phyloP scores from a whole-genome alignment of 2,113 vertebrate genomes.

The Trichechus manatus region DNA sequence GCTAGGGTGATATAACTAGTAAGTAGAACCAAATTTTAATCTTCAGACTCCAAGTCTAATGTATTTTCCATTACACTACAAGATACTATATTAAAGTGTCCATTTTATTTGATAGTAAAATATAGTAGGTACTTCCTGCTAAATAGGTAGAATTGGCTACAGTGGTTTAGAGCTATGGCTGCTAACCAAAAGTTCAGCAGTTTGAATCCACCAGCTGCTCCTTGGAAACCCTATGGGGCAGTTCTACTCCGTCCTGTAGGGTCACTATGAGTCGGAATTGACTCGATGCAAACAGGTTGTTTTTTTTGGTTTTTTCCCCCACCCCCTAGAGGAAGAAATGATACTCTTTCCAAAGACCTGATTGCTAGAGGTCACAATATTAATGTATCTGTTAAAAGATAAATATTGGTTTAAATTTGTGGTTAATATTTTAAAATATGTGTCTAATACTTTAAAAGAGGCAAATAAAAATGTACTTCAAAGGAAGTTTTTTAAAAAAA shows the following conservation, averaged over 20 bases:
- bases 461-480: conserved; percentile 35
- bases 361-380: background rate
- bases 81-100: conserved; percentile 57
- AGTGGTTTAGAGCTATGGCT: too few species aligned
- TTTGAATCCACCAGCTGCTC: too few species aligned
- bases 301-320: background rate
- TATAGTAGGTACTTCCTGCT: background rate
- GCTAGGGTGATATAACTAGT: background rate
- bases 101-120: conserved; percentile 47
- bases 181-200: too few species aligned
- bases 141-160: background rate
- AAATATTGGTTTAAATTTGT: conserved; percentile 26
- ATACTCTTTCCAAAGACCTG: conserved; percentile 56
- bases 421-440: conserved; percentile 19
- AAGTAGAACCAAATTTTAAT: conserved; percentile 17
- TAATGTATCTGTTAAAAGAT: conserved; percentile 26
- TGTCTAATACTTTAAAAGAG: conserved; percentile 43
- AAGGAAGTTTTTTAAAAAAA: background rate
- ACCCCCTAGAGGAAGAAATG: conserved; percentile 56
- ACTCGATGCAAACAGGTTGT: too few species aligned
- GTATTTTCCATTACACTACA: background rate
- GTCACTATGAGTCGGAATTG: too few species aligned
- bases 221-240: too few species aligned
- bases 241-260: too few species aligned
- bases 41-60: background rate